Evolutionary conservation across 2,797 vertebrate species (phyloP), one percentile per base, ranked within the genome.

Genomic region (Botia almorhae): DNA sequence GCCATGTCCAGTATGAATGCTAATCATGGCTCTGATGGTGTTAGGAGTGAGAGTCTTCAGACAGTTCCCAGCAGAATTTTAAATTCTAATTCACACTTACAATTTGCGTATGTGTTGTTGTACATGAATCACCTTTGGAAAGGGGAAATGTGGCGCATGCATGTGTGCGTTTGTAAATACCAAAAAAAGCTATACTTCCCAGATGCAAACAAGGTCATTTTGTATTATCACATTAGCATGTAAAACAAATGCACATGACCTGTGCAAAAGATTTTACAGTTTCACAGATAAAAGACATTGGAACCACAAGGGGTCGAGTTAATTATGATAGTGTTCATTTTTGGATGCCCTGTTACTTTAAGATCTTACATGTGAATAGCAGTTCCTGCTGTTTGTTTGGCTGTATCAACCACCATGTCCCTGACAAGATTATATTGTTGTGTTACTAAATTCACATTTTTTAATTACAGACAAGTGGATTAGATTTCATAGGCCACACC

Each of bases 21-120:
- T 82, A 82, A 82, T 82, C 14, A 61, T 51, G 61, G 55, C 33
- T 73, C 26, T 48, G 53, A 68, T 78, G 76, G 78, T 19, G 12
- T 14, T 72, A 69, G 69, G 60, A 80, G 60, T 61, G 16, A 72
- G 61, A 78, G 43, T 63, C 78, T 61, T 55, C 36, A 65, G 26
- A 36, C 39, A 50, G 21, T 72, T 56, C 60, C 29, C 69, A 6
- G n/a, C n/a, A n/a, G 68, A 78, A 70, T 78, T 70, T 69, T 23
- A 36, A 36, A 63, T 29, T 48, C 61, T 73, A 74, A 58, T 74
- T 80, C 70, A 73, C 78, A 68, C 70, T 74, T 74, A 80, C 50
- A 48, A 48, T 73, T 46, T 80, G 70, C 78, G 50, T 74, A 80
- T 74, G 70, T 80, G 70, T 56, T 67, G 50, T 72, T 61, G 46